Base-by-base conservation (phyloP, 2,888 invertebrate genomes). In the Microdon myrmicae region DNA sequence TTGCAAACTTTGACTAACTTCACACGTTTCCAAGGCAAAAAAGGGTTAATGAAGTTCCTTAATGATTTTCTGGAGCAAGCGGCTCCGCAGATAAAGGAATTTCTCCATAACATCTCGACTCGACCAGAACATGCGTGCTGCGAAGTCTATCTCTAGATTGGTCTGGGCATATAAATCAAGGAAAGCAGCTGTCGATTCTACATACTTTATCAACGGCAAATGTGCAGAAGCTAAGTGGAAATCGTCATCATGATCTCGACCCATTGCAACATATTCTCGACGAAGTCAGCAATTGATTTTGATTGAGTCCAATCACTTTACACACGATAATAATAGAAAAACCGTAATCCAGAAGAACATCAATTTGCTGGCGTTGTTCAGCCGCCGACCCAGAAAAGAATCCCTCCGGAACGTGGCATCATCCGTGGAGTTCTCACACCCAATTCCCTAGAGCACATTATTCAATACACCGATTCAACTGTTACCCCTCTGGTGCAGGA, bases 21-120 rank as follows among this genome's bases (percentile, higher is more conserved):
- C 79, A 94, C 95, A 17, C 88, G 93, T 66, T 94, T 94, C 81
- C 95, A 95, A 76, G 94, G 93, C 67, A 96, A 96, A 76, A 96
- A 96, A 80, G 92, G 91, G 72, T 96, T 94, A 78, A 96, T 96
- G 96, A 94, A 94, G 79, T 96, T 96, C 78, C 90, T 96, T 82
- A 95, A 94, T 75, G 91, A 91, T 74, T 90, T 94, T 76, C 85
- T 94, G 22, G 92, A 92, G 72, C 85, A 87, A 70, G 93, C 94
- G 79, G 92, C 92, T 39, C 85, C 87, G 22, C 86, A 88, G 66
- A 94, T 94, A 94, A 91, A 92, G 75, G 86, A 87, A 39, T 94
- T 93, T 77, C 83, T 94, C 29, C 86, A 88, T 78, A 83, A 87
- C 67, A 94, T 94, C 71, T 94, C 94, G 73, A 85, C 84, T 69